Evolutionary conservation across 92 coral and sea anemone species (phyloP).

Genomic region (Palythoa grandis): DNA sequence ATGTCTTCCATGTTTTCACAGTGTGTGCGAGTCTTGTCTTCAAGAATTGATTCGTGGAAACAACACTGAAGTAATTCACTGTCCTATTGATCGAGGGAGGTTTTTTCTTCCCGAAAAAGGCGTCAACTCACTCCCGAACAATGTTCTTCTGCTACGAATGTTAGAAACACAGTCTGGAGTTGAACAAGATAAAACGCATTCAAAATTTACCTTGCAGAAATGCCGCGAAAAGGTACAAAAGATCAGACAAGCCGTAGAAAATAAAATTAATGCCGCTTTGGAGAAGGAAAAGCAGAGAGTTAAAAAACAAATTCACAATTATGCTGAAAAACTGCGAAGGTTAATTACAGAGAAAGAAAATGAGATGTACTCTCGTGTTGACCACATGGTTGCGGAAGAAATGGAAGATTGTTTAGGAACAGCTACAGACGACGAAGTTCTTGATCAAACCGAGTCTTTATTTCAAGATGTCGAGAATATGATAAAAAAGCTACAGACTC

Average conservation of each 20-base stretch:
- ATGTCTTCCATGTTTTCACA: constrained; percentile 33
- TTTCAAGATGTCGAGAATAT: constrained; percentile 26
- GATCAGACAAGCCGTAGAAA: constrained; percentile 29
- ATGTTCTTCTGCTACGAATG: constrained; percentile 17
- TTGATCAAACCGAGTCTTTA: constrained; percentile 24
- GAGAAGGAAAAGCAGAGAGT: constrained; percentile 27
- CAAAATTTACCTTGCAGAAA: background rate
- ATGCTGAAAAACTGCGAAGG: constrained; percentile 7
- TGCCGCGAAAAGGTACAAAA: constrained; percentile 25
- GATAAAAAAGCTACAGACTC: constrained; percentile 12
- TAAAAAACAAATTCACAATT: constrained; percentile 21
- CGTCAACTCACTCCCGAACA: background rate
- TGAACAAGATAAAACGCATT: background rate
- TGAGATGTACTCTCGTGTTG: background rate
- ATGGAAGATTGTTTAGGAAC: constrained; percentile 14
- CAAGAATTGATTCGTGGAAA: constrained; percentile 1
- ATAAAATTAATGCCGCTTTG: constrained; percentile 14
- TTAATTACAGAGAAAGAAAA: constrained; percentile 9
- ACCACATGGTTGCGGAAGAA: constrained; percentile 15
- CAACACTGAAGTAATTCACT: background rate
- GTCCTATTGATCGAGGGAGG: constrained; percentile 20
- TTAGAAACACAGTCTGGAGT: background rate
- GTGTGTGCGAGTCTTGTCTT: constrained; percentile 24
- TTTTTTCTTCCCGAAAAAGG: constrained; percentile 17
- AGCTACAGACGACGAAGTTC: constrained; percentile 8